These are phyloP conservation scores for Tachina lurida DNA, from an alignment of 2,888 invertebrate genomes.

Conservation along the genomic window DNA sequence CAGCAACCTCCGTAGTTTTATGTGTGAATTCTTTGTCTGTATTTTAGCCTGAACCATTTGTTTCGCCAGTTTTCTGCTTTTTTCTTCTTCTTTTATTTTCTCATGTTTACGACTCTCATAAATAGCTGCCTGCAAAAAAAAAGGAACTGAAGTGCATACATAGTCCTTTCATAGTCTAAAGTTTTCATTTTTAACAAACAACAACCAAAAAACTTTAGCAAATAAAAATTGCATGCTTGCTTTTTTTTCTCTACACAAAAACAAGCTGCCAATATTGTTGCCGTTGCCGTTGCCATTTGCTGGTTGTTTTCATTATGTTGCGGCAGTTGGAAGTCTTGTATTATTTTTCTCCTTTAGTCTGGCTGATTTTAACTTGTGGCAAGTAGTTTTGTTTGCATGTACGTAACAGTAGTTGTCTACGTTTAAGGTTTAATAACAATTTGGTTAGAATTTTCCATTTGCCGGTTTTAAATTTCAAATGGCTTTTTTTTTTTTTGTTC, in stretches of 20 bases:
- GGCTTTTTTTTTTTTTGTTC: slow-evolving; percentile 45
- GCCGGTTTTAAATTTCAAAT: slow-evolving; percentile 62
- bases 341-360: background rate
- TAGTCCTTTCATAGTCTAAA: slow-evolving; percentile 31
- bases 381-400: slow-evolving; percentile 41
- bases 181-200: slow-evolving; percentile 53
- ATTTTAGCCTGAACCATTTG: slow-evolving; percentile 56
- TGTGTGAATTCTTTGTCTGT: slow-evolving; percentile 56
- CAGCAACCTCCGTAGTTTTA: slow-evolving; percentile 19
- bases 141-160: background rate
- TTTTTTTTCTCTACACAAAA: background rate
- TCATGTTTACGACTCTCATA: slow-evolving; percentile 64
- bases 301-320: slow-evolving; percentile 43
- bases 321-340: slow-evolving; percentile 38
- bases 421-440: slow-evolving; percentile 66
- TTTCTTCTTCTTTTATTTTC: slow-evolving; percentile 38
- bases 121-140: slow-evolving; percentile 40
- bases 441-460: slow-evolving; percentile 68
- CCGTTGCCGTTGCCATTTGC: slow-evolving; percentile 50
- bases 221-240: slow-evolving; percentile 44
- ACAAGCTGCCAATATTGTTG: slow-evolving; percentile 47
- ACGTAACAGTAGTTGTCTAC: slow-evolving; percentile 30
- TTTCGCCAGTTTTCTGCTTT: slow-evolving; percentile 36
- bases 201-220: slow-evolving; percentile 38
- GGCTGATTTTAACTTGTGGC: slow-evolving; percentile 52